Evolutionary conservation across 2,113 vertebrate genomes (phyloP), one percentile per base, ranked within the genome.

Genomic region (Cyanocitta stelleri): DNA sequence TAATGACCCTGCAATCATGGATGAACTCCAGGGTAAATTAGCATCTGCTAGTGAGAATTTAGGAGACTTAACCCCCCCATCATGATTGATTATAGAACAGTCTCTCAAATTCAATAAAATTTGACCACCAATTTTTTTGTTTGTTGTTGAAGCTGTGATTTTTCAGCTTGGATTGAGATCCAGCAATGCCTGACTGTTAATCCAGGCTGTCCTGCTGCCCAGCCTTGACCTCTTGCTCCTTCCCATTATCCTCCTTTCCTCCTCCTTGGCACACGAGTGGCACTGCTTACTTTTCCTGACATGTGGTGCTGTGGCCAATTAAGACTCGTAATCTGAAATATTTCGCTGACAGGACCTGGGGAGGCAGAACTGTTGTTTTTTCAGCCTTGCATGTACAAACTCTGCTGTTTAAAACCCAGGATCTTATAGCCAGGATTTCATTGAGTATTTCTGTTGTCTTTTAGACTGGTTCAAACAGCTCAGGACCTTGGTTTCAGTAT

Each of bases 221-320:
- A 33, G 46, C 32, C 56, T 93, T 95, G 80, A 95, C 95, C 91
- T 96, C 46, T 81, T 93, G 84, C 56, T 91, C 87, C 41, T 82
- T 95, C 30, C 66, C 72, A 61, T 89, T 94, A 86, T 93, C 37
- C 56, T 79, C 8, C 27, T 91, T 91, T 72, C 87, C 68, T 88
- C 43, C 64, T 92, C 37, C 41, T 81, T 87, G 86, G 64, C 80
- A 52, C 23, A 90, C 77, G 10, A 87, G 68, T 92, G 80, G 80
- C 56, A 72, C 68, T 64, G 3, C 91, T 91, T 94, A 95, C 94
- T 83, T 95, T 85, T 87, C 26, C 76, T 90, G 91, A 41, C 83
- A 37, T 33, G 69, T 44, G 73, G 3, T 78, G 63, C 49, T 88
- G 24, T 30, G 86, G 56, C 48, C 66, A 78, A 68, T 94, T 92